Conservation (phyloP, 2,113 vertebrate genomes). For the Holacanthus passer region DNA sequence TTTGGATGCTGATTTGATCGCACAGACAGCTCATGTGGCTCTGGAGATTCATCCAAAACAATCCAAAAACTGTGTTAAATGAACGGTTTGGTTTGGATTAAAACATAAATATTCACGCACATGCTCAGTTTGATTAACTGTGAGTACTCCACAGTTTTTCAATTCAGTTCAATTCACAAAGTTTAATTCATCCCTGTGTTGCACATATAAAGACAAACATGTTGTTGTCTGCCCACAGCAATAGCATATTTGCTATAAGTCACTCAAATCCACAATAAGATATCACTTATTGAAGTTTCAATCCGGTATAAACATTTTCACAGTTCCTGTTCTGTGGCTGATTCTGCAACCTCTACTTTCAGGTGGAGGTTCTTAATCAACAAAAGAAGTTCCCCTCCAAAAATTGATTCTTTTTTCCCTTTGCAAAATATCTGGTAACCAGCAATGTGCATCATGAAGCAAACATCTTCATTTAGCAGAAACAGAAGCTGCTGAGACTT, state of each 20-base stretch:
- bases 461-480: background rate
- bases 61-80: background rate
- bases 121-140: background rate
- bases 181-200: no score
- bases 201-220: no score
- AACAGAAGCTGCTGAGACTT: background rate
- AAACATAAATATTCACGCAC: background rate
- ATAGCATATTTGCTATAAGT: background rate
- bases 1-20: background rate
- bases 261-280: background rate
- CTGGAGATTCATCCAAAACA: background rate
- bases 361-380: background rate
- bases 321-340: background rate
- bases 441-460: background rate
- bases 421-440: background rate
- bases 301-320: background rate
- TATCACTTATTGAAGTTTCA: background rate
- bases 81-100: background rate
- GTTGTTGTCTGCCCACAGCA: background rate
- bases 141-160: background rate
- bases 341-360: background rate
- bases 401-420: constrained; percentile 8
- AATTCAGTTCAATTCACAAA: no score
- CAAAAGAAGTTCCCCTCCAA: background rate
- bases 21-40: background rate